Base-by-base conservation (phyloP, 37 sponge, comb jelly and placozoan genomes). In the Diacarnus erythraeanus region DNA sequence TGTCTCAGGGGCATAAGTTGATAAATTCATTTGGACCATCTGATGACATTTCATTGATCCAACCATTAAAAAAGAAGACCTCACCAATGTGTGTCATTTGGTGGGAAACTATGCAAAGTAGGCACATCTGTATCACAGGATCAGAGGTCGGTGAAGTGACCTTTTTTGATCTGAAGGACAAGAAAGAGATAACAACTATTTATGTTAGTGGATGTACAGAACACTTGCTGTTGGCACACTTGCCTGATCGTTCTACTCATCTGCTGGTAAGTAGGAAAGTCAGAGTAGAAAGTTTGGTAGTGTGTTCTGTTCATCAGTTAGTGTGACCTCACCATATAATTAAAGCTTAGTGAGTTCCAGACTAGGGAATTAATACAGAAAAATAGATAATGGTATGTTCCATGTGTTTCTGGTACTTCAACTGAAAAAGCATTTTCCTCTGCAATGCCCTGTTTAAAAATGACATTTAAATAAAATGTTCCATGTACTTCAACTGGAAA, bases 101-200 rank as follows among this genome's bases (percentile, higher is more conserved):
- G 94, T 94, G 94, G 94, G 87, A 94, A n/a, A 70, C 85, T 1
- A 69, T 87, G 44, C 88, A 90, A 43, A 66, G 64, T 27, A 30
- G 36, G 60, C 83, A 90, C 40, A 61, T 86, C 42, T 77, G 83
- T 38, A 94, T 94, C 73, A 87, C 82, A 20, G 94, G 94, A 67
- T 94, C 88, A n/a, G 90, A 94, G 81, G 77, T 78, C 25, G 91
- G 91, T 12, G 91, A 91, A 57, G 34, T 91, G 33, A 82, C 82
- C 5, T 78, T 91, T 69, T 86, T 91, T 74, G 87, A 91, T 57
- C 34, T 91, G 44, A 38, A 61, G 10, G 39, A 35, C 4, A 22
- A 35, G 34, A 33, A 40, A 35, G 82, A 76, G 21, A 57, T 71
- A 3, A 29, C 41, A 26, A 75, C 51, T 35, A 38, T 87, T 30